phyloP scores from a whole-genome alignment of 2,113 vertebrate genomes.

The Sardina pilchardus region DNA sequence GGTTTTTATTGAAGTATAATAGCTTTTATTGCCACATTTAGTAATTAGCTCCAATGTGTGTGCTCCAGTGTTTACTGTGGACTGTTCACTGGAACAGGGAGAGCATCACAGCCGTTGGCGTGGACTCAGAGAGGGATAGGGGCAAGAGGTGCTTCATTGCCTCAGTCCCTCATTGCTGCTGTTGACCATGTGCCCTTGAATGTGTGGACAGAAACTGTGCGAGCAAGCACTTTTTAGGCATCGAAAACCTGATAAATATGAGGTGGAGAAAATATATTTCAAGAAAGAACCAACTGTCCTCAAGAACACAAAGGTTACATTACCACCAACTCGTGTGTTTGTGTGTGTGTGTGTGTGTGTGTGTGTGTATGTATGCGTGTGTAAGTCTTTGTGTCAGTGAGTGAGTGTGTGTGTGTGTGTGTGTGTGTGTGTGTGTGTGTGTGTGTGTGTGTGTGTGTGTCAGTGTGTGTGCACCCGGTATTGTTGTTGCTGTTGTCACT shows the following conservation, averaged over 20 bases:
- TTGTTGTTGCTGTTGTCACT: neutral
- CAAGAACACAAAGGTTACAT: neutral
- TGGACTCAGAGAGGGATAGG: neutral
- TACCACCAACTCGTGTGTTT: neutral
- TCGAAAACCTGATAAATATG: neutral
- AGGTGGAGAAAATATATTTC: neutral
- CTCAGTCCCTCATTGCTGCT: neutral
- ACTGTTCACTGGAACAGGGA: neutral
- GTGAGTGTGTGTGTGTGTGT: neutral
- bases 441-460: neutral
- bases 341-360: neutral
- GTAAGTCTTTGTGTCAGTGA: too few relatives aligned
- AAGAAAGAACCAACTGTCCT: neutral
- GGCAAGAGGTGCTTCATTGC: neutral
- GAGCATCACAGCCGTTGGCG: neutral
- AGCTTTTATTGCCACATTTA: neutral
- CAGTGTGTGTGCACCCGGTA: neutral
- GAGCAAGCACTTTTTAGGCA: neutral
- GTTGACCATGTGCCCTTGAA: neutral
- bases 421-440: conserved; percentile 14
- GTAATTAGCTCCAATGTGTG: neutral
- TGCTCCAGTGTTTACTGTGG: neutral
- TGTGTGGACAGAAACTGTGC: neutral
- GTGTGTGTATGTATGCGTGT: conserved; percentile 23
- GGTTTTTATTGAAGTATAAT: conserved; percentile 7